Conservation (phyloP, 1,140 invertebrate genomes). For the Proctacanthus coquilletti region DNA sequence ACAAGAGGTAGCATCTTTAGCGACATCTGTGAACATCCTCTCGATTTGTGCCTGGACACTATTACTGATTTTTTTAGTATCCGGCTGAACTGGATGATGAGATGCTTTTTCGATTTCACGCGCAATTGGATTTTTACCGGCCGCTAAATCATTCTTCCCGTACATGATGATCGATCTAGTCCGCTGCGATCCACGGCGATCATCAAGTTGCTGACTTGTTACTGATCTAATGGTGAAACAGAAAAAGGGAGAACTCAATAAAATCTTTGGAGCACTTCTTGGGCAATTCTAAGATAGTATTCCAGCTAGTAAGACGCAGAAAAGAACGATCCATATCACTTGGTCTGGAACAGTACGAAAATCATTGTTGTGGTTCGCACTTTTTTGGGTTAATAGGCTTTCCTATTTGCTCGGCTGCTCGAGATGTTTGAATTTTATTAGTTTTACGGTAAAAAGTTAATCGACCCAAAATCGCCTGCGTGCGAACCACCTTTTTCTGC, state of each 20-base stretch:
- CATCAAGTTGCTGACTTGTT: slow-evolving; percentile 24
- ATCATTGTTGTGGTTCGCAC: no score
- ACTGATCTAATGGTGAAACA: slow-evolving; percentile 25
- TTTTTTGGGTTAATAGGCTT: slow-evolving; percentile 1
- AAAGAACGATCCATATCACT: no score
- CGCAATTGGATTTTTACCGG: slow-evolving; percentile 11
- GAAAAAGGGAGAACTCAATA: no score
- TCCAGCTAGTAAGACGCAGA: no score
- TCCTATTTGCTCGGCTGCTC: not conserved
- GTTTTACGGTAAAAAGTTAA: not conserved
- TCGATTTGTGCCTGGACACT: slow-evolving; percentile 71
- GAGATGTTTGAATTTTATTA: not conserved
- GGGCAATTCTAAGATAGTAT: no score
- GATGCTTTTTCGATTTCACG: slow-evolving; percentile 1
- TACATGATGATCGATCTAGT: slow-evolving; percentile 30
- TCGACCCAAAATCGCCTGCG: no score
- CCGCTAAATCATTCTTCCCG: slow-evolving; percentile 26
- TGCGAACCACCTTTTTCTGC: no score
- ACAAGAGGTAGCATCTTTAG: slow-evolving; percentile 42
- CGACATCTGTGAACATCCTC: slow-evolving; percentile 68
- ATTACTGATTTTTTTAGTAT: slow-evolving; percentile 39
- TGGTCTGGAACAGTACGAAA: no score
- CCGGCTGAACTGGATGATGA: slow-evolving; percentile 18
- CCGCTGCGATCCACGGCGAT: slow-evolving; percentile 26
- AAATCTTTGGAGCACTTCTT: no score